Percentiles rank a stretch among this genome's conserved stretches.
These are phyloP conservation scores for Charina bottae DNA, from an alignment of 2,113 vertebrate species.

Conservation along the genomic window DNA sequence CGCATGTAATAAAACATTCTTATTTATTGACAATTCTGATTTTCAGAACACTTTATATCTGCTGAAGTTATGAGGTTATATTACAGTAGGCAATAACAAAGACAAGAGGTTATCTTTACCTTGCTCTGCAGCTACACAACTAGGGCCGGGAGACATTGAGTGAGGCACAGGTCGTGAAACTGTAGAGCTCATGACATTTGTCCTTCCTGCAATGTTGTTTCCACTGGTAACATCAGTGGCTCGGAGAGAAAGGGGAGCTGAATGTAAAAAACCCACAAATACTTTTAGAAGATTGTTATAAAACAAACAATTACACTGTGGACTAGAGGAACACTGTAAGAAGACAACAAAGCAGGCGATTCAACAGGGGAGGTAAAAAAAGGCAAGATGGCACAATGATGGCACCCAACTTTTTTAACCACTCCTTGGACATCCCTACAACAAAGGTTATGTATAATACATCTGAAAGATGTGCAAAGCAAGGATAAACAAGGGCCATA, in stretches of 20 bases:
- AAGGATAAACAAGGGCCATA: not conserved
- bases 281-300: conserved; percentile 44
- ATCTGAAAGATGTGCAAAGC: not conserved
- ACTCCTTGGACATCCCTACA: not conserved
- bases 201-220: conserved; percentile 77
- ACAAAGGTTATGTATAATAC: not conserved
- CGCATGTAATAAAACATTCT: not conserved
- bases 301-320: conserved; percentile 44
- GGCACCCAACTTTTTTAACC: not conserved
- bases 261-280: conserved; percentile 48
- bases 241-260: conserved; percentile 81
- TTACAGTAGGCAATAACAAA: not conserved
- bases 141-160: conserved; percentile 75
- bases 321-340: not conserved
- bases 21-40: not conserved
- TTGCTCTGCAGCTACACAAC: conserved; percentile 81
- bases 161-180: conserved; percentile 78
- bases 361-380: not conserved
- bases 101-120: conserved; percentile 67
- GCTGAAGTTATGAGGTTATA: not conserved
- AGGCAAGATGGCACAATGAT: not conserved
- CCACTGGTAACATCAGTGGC: conserved; percentile 80
- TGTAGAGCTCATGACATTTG: conserved; percentile 77
- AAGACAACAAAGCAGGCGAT: not conserved
- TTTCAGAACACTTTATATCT: not conserved